Evolutionary conservation across 2,113 vertebrate species (phyloP).

Genomic region (Dryoscopus gambensis): DNA sequence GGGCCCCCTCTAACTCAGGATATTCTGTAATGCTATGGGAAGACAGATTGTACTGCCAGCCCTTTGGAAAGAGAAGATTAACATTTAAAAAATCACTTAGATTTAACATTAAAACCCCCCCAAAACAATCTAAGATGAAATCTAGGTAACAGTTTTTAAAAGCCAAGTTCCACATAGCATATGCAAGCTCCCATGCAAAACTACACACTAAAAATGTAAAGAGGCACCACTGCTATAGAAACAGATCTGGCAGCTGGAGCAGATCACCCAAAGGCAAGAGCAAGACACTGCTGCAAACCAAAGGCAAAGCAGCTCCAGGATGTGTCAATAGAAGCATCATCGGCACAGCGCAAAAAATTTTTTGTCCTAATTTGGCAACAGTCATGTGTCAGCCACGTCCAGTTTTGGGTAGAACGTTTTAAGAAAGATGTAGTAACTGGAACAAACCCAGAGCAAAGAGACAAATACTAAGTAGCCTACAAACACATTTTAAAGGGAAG

Average conservation of each 20-base stretch:
- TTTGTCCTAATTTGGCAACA: conserved; percentile 34
- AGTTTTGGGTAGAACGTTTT: neutral
- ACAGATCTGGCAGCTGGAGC: neutral
- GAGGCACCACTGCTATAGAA: neutral
- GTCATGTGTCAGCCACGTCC: neutral
- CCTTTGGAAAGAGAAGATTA: neutral
- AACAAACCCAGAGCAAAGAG: neutral
- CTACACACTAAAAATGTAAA: neutral
- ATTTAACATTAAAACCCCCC: neutral
- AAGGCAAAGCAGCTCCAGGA: neutral
- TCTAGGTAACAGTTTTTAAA: neutral
- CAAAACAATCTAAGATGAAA: neutral
- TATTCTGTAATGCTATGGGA: neutral
- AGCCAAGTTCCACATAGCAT: neutral
- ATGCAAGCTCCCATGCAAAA: neutral
- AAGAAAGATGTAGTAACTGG: neutral
- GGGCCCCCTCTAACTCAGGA: neutral
- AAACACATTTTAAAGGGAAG: neutral
- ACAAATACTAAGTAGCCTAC: neutral
- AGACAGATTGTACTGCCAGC: neutral
- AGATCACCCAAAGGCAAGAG: neutral
- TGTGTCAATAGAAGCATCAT: neutral
- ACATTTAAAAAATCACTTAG: neutral
- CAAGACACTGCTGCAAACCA: neutral
- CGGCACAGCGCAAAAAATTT: neutral